Evolutionary conservation across 1,140 invertebrate species (phyloP).

Genomic region (Nasonia giraulti): DNA sequence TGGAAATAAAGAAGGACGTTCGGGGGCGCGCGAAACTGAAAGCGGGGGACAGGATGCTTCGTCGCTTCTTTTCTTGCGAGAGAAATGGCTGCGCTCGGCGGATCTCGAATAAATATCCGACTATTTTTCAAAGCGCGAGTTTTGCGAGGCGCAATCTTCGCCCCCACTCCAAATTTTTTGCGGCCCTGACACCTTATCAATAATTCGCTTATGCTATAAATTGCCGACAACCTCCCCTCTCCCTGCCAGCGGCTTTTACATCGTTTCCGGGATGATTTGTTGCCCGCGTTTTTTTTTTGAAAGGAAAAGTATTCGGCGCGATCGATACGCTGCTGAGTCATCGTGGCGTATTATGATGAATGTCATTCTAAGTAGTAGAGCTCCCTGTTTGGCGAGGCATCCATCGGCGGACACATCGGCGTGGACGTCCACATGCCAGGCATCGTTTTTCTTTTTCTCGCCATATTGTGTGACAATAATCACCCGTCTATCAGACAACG

Average conservation of each 20-base stretch:
- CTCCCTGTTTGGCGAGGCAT: neutral
- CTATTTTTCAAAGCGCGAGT: conserved; percentile 49
- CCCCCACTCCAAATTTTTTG: neutral
- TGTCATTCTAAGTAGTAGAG: neutral
- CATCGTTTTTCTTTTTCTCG: no score
- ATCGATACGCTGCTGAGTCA: neutral
- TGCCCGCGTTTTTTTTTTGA: neutral
- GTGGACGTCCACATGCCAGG: no score
- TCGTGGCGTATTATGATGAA: neutral
- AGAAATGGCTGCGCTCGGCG: neutral
- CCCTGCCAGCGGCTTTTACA: neutral
- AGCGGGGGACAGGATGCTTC: neutral
- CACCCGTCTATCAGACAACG: neutral
- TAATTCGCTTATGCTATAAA: conserved; percentile 16
- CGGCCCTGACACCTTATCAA: neutral
- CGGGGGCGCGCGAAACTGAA: conserved; percentile 36
- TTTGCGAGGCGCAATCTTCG: neutral
- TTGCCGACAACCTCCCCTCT: neutral
- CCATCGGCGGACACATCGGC: neutral
- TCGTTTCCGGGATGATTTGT: neutral
- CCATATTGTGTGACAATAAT: neutral
- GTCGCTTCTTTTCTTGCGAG: neutral
- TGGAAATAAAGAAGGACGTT: conserved; percentile 61
- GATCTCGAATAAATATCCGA: conserved; percentile 61
- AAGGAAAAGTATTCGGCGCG: neutral